Evolutionary conservation across 2,113 vertebrate species (phyloP).

Genomic region (Chloropsis cyanopogon): DNA sequence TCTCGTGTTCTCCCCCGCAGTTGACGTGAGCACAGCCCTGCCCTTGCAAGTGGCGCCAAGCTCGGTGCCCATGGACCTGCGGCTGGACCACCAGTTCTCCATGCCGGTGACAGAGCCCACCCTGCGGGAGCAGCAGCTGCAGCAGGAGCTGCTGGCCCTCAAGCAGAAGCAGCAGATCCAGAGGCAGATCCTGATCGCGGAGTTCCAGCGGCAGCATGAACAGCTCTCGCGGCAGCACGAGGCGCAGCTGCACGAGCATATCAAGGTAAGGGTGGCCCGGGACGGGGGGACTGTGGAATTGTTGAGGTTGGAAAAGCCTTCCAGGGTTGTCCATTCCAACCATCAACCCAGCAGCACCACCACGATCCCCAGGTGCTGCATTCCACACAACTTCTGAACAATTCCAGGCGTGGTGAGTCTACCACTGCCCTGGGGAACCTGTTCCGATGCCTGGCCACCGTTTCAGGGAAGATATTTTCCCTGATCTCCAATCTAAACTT

Average conservation of each 20-base stretch:
- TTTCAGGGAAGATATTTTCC: neutral
- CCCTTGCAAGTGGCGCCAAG: conserved; percentile 87
- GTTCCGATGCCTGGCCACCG: neutral
- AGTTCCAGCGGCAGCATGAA: conserved; percentile 96
- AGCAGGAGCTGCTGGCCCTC: conserved; percentile 93
- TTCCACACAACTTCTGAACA: too few species aligned
- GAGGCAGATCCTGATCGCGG: conserved; percentile 92
- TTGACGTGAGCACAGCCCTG: conserved; percentile 89
- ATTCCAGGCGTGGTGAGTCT: neutral
- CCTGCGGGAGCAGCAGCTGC: conserved; percentile 90
- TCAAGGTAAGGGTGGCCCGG: conserved; percentile 62
- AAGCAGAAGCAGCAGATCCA: conserved; percentile 99
- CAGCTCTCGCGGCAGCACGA: conserved; percentile 96
- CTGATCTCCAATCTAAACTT: neutral
- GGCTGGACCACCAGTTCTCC: conserved; percentile 89
- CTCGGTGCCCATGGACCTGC: conserved; percentile 92
- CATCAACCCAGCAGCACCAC: too few species aligned
- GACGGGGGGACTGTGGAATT: accelerated
- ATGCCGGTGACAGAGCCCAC: conserved; percentile 77
- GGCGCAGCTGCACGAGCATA: conserved; percentile 93
- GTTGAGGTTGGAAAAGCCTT: neutral
- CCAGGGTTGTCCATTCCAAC: accelerated
- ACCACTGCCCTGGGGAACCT: too few species aligned
- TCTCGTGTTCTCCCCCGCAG: conserved; percentile 60
- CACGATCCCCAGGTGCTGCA: accelerated